Evolutionary conservation across 2,888 invertebrate genomes (phyloP).

Genomic region (Philereme vetulata): DNA sequence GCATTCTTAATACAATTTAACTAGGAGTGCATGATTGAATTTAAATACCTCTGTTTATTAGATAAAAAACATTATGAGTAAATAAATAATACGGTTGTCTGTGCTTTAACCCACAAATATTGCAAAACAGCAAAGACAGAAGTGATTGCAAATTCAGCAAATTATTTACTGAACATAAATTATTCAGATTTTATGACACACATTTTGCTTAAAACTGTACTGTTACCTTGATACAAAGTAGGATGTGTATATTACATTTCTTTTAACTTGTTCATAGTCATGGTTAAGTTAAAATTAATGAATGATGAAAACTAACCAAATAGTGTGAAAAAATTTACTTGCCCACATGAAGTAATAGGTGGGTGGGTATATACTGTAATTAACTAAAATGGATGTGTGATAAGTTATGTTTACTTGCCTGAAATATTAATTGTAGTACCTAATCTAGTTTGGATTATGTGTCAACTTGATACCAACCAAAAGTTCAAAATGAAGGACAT

Average conservation of each 20-base stretch:
- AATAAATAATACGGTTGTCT: neutral
- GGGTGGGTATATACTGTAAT: too few relatives aligned
- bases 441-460: neutral
- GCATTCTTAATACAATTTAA: too few relatives aligned
- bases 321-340: conserved; percentile 2
- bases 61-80: neutral
- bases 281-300: neutral
- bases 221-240: conserved; percentile 10
- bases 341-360: too few relatives aligned
- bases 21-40: too few relatives aligned
- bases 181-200: conserved; percentile 9
- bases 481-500: conserved; percentile 55
- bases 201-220: conserved; percentile 9
- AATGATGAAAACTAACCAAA: conserved; percentile 4
- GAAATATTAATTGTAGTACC: neutral
- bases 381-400: neutral
- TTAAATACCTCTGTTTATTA: too few relatives aligned
- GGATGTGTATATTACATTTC: conserved; percentile 10
- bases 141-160: conserved; percentile 21
- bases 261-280: conserved; percentile 13
- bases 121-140: conserved; percentile 16
- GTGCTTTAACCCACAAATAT: conserved; percentile 20
- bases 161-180: conserved; percentile 3
- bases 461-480: neutral
- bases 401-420: neutral